Conservation (phyloP, 2,113 vertebrate species). For the Solenodon paradoxus region DNA sequence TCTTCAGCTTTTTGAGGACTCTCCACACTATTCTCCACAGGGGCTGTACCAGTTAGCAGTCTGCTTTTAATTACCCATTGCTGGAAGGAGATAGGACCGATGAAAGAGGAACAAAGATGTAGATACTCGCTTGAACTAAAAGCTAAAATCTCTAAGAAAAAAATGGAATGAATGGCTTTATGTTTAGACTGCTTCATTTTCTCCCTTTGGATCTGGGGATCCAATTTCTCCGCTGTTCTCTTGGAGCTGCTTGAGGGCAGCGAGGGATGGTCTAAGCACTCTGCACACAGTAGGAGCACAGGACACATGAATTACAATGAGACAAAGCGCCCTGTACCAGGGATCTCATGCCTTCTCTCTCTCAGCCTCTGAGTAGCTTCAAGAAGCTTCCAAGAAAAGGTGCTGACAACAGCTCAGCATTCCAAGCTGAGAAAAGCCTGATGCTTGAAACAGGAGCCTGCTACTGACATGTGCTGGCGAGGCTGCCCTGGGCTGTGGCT, state of each 20-base stretch:
- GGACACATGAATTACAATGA: neutral
- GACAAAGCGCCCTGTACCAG: neutral
- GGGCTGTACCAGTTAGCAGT: too few relatives aligned
- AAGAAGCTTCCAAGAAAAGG: neutral
- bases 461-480: rapidly evolving
- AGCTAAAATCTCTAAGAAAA: too few relatives aligned
- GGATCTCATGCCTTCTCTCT: rapidly evolving
- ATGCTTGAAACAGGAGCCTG: neutral
- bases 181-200: too few relatives aligned
- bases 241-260: neutral
- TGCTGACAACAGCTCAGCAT: rapidly evolving
- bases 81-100: too few relatives aligned
- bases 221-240: neutral
- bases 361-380: neutral
- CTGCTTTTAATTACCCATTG: too few relatives aligned
- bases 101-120: too few relatives aligned
- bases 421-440: neutral
- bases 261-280: neutral
- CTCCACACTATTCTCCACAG: too few relatives aligned
- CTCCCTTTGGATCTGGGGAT: neutral
- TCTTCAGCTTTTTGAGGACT: too few relatives aligned
- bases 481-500: rapidly evolving
- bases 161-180: neutral
- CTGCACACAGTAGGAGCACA: neutral
- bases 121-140: too few relatives aligned